Evolutionary conservation across 2,113 vertebrate genomes (phyloP), one percentile per base, ranked within the genome.

Genomic region (Oncorhynchus gorbuscha): DNA sequence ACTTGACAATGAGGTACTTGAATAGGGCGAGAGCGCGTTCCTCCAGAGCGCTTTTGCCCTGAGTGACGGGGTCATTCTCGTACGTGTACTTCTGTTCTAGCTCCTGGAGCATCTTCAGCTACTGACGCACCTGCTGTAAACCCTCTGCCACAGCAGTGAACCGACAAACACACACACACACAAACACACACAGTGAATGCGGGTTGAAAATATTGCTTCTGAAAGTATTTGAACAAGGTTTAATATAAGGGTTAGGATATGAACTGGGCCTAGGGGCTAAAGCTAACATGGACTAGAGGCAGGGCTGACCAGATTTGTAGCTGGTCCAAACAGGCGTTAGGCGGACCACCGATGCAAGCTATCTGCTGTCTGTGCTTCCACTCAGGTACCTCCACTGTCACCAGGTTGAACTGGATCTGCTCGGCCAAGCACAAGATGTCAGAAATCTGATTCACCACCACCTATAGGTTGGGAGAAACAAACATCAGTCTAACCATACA

Each of bases 321-420:
- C 74, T 95, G 94, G 73, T 97, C 94, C 0, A 98, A 92, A 67
- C 94, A 93, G 4, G 95, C 93, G 0, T 96, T 95, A 20, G 88
- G 90, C 0, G 95, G 95, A 0, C 95, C 93, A 18, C 97, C 97
- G 11, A 99, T 95, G 24, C 97, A 98, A 18, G 95, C 94, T 26
- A 94, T 91, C 92, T 98, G 97, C 35, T 99, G 97, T 4, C 95
- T 89, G 30, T 65, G 89, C 81, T 95, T 97, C 97, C 97, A 99
- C 24, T 96, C 93, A 0, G 95, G 94, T 30, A 99, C 86, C 81
- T 97, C 96, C 5, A 94, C 94, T 0, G 89, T 92, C 69, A 95
- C 93, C 58, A 98, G 91, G 5, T 83, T 90, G 3, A 73, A 84
- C 81, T 96, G 90, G 0, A 90, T 94, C 30, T 90, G 87, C n/a